These are phyloP conservation scores for Rhopalosiphum nymphaeae DNA, from an alignment of 2,888 invertebrate genomes.

Conservation along the genomic window DNA sequence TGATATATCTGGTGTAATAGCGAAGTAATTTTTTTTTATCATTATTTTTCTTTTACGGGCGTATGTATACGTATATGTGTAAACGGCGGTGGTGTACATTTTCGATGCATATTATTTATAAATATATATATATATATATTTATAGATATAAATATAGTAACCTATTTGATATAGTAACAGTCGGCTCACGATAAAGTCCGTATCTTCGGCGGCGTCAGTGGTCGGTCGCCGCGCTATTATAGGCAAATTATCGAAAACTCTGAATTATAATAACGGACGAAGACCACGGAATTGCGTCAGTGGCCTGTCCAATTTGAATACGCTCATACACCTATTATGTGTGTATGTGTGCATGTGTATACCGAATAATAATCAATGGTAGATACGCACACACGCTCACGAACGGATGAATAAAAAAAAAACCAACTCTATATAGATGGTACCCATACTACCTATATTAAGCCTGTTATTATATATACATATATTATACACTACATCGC, in stretches of 20 bases:
- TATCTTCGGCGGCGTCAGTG: background rate
- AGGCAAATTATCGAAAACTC: slow-evolving; percentile 39
- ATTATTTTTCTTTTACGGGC: background rate
- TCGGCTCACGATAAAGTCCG: background rate
- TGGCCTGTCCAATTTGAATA: slow-evolving; percentile 43
- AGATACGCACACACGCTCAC: background rate
- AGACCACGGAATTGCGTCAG: slow-evolving; percentile 53
- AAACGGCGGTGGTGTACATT: slow-evolving; percentile 18
- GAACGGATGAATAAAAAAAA: slow-evolving; percentile 16
- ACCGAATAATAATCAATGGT: slow-evolving; percentile 45
- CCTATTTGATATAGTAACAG: background rate
- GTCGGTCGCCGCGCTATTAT: slow-evolving; percentile 10
- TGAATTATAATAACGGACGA: slow-evolving; percentile 7
- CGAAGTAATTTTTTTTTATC: background rate
- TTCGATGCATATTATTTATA: slow-evolving; percentile 5
- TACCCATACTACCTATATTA: background rate
- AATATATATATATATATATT: background rate
- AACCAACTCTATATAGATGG: background rate
- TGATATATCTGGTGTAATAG: background rate
- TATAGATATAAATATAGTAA: too few relatives aligned
- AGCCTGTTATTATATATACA: slow-evolving; percentile 53
- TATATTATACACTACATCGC: background rate
- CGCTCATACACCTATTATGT: background rate
- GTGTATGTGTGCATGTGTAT: slow-evolving; percentile 7
- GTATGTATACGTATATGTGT: background rate